These are phyloP conservation scores for Tyrannus savana DNA, from an alignment of 2,113 vertebrate species.

Conservation along the genomic window DNA sequence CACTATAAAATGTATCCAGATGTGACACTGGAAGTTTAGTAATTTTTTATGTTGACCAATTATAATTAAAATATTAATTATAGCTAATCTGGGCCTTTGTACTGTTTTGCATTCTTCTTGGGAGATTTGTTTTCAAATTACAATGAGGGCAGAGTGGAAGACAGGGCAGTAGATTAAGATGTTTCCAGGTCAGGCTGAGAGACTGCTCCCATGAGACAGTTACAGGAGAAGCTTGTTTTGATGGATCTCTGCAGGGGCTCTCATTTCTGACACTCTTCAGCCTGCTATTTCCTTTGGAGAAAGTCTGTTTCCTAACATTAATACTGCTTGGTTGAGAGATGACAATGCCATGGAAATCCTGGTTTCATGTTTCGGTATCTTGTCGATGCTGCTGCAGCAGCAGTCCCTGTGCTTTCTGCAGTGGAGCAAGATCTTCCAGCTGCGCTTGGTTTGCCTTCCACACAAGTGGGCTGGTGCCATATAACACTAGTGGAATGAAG, in stretches of 20 bases:
- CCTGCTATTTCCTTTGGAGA: slow-evolving; percentile 46
- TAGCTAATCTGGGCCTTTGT: neutral
- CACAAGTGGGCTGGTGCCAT: neutral
- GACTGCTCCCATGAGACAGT: neutral
- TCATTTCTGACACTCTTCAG: slow-evolving; percentile 38
- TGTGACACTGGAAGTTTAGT: neutral
- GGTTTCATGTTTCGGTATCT: neutral
- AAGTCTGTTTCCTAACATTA: slow-evolving; percentile 10
- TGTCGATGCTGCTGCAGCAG: neutral
- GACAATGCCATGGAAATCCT: neutral
- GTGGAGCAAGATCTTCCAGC: rapidly evolving
- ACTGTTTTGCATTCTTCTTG: neutral
- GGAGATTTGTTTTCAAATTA: neutral
- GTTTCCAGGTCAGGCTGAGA: slow-evolving; percentile 13
- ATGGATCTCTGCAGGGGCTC: slow-evolving; percentile 25
- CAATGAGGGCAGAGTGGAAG: neutral
- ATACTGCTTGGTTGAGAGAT: neutral
- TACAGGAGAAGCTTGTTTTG: slow-evolving; percentile 42
- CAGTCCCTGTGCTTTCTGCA: neutral
- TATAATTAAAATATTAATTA: neutral
- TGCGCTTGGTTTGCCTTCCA: neutral
- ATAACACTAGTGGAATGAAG: rapidly evolving
- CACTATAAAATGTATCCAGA: neutral
- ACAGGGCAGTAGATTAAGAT: neutral
- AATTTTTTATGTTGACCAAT: rapidly evolving